These are phyloP conservation scores for Paralvinella palmiformis DNA, from an alignment of 1,140 invertebrate species.

Conservation along the genomic window DNA sequence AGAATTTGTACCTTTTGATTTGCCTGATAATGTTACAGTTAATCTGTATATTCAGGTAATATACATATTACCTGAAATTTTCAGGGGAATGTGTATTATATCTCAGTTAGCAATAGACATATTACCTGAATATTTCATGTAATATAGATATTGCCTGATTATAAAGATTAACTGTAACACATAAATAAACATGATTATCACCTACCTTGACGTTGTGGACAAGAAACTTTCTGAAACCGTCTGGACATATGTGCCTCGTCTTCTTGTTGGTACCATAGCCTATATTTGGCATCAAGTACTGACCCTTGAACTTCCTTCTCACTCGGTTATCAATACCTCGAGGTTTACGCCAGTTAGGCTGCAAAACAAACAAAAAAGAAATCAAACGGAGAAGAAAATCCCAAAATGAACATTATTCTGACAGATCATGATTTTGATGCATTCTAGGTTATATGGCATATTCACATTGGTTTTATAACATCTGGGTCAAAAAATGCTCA, in stretches of 20 bases:
- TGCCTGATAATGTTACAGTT: too few relatives aligned
- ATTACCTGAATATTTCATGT: too few relatives aligned
- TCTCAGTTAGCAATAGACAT: too few relatives aligned
- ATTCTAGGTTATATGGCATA: not conserved
- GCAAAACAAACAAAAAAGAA: constrained; percentile 34
- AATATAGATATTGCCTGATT: too few relatives aligned
- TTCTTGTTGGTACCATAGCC: constrained; percentile 95
- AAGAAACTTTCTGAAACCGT: constrained; percentile 91
- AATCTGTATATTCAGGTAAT: too few relatives aligned
- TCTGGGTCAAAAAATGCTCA: too few relatives aligned
- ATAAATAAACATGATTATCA: not conserved
- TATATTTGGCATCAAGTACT: constrained; percentile 97
- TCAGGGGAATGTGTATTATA: too few relatives aligned
- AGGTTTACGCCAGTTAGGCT: constrained; percentile 85
- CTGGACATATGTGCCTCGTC: constrained; percentile 92
- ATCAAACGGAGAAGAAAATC: too few relatives aligned
- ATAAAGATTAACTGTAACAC: not conserved
- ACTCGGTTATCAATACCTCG: constrained; percentile 99
- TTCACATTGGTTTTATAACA: too few relatives aligned
- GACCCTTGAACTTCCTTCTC: constrained; percentile 95
- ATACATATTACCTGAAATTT: too few relatives aligned
- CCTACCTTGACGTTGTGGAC: constrained; percentile 75
- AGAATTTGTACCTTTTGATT: too few relatives aligned
- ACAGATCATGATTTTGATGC: not conserved
- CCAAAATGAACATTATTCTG: too few relatives aligned